Percentiles rank a stretch among this genome's conserved stretches.
Conservation (phyloP, 2,113 vertebrate species). For the Protobothrops flavoviridis region DNA sequence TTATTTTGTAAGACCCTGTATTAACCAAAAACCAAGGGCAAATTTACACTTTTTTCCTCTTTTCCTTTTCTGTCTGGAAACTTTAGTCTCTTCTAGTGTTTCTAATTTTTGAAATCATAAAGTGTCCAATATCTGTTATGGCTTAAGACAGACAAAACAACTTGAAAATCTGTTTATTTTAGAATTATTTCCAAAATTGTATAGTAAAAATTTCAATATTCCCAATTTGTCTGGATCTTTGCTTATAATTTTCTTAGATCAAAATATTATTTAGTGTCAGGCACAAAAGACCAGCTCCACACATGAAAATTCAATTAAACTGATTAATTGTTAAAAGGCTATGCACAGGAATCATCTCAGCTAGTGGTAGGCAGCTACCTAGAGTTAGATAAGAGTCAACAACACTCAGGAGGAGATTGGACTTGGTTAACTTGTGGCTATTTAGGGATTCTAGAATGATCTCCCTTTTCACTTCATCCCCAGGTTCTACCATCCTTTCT, state of each 20-base stretch:
- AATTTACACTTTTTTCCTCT: background rate
- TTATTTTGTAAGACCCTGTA: background rate
- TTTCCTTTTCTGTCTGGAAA: background rate
- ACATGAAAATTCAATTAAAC: background rate
- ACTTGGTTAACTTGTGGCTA: background rate
- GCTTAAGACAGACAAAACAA: background rate
- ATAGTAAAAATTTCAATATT: background rate
- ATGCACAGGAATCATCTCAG: background rate
- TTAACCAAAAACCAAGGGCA: background rate
- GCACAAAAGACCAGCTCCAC: background rate
- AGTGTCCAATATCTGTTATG: background rate
- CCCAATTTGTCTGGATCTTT: background rate
- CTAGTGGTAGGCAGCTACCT: background rate
- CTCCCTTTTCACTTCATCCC: no score
- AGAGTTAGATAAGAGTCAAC: background rate
- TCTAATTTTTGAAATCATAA: background rate
- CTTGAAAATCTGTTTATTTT: background rate
- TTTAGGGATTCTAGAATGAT: background rate
- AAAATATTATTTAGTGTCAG: background rate
- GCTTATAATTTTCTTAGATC: background rate
- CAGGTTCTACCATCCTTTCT: background rate
- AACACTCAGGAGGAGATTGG: background rate
- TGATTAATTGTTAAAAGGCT: background rate
- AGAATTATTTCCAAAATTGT: background rate
- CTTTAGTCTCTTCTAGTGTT: background rate